Evolutionary conservation across 1,140 invertebrate genomes (phyloP), one percentile per base, ranked within the genome.

Genomic region (Chelonus insularis): DNA sequence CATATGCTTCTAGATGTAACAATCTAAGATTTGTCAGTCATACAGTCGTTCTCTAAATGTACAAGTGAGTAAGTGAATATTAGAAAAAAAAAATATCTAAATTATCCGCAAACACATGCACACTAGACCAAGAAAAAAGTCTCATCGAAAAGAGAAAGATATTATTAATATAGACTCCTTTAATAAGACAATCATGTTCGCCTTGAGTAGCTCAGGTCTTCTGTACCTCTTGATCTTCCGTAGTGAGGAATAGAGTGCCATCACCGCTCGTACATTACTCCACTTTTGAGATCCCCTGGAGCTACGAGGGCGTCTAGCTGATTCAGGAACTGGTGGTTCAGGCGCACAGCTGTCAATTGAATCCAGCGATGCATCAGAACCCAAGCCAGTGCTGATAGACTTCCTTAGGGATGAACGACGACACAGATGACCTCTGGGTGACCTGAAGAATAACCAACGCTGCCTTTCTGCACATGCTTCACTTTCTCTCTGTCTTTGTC

Each of bases 161-260:
- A 20, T 3, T 29, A 29, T 29, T 29, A 29, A 29, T 29, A 29
- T 29, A 29, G 25, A 29, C 25, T 29, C 25, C 25, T 29, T 29
- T 29, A 29, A 29, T 29, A 4, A 29, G 25, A 29, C 25, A 29
- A 29, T 29, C 25, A 29, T 29, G 25, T 47, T 9, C 47, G 4
- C 18, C 7, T 50, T 16, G 36, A 37, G 7, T 21, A 57, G 41
- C 23, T 39, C 52, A 7, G 52, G 16, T 36, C 25, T 20, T 25
- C 12, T 50, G n/a, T 86, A 92, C 91, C 91, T 93, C 89, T 92
- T 92, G 82, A 93, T 92, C 84, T 91, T 90, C 81, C 91, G 87
- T 72, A 93, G 86, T 68, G 90, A 88, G 82, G 90, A 89, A 85
- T 92, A 92, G 83, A 91, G 90, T 69, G 90, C 89, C 89, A 92